Base-by-base conservation (phyloP, 2,113 vertebrate genomes). In the Macquaria australasica region DNA sequence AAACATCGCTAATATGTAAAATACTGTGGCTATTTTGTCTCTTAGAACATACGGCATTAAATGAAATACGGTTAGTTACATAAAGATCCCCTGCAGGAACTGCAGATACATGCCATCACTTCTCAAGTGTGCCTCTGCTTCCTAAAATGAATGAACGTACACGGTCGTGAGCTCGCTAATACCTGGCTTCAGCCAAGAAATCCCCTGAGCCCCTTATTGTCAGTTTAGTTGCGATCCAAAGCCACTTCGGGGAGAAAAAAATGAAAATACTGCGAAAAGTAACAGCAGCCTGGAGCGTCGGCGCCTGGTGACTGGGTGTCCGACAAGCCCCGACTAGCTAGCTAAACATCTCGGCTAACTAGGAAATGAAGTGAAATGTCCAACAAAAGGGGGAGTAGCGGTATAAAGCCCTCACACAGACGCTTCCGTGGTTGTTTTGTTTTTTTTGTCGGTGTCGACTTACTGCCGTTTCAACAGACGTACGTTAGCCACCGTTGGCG, bases 291-390 rank as follows among this genome's bases (percentile, higher is more conserved):
- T 66, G 48, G 45, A 79, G 8, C 51, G 37, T 39, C 39, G 16
- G 34, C 60, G 58, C 51, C 63, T 64, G 31, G 2, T 43, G 56
- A 50, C 23, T 69, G 55, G 37, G 16, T 45, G 64, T 60, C 66
- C 67, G 67, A 43, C 76, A 73, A 88, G 34, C 51, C 31, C 23
- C 4, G 55, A 53, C 62, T 71, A 88, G 81, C 87, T 83, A 89
- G 88, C 86, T 74, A 18, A 69, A 77, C 72, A 34, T 7, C 5
- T 74, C 58, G 12, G 72, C 80, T 87, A 89, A 89, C 84, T 64
- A 55, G 64, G 68, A 84, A 85, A 81, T 82, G 12, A 66, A 58
- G 69, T 43, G n/a, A 63, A 80, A 76, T n/a, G 67, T 51, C 15
- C 11, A 51, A 58, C 73, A 71, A 58, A 58, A 34, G 23, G 31